Evolutionary conservation across 2,888 invertebrate species (phyloP), one percentile per base, ranked within the genome.

Genomic region (Barypeithes pellucidus): DNA sequence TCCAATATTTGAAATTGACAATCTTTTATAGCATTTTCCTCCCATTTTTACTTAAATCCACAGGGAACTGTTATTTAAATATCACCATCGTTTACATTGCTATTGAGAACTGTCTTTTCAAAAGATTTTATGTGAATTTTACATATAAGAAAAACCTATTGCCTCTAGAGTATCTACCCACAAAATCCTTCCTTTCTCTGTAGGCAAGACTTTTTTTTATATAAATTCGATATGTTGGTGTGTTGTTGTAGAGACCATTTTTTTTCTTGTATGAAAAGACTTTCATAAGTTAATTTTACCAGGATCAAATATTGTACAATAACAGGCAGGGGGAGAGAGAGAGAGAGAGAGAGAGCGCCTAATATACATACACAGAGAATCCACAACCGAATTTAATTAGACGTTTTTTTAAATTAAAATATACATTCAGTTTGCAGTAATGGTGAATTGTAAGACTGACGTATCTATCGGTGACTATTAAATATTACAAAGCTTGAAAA

Each of bases 21-120:
- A 50, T n/a, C 24, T 22, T 50, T 50, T 50, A 50, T 24, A 12
- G 22, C 20, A 50, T 50, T 50, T 50, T 50, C 50, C 24, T 8
- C 50, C 22, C 50, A 50, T 50, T 24, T 50, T 50, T 50, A 11
- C 24, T 20, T 20, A 24, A 50, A 50, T 50, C 50, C 50, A 24
- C 4, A 50, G 50, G 50, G 50, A 50, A 50, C 50, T 50, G 50
- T 50, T 50, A 50, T 50, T 50, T 24, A 50, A 50, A 50, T 50
- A 50, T 50, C 50, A 50, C 50, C 50, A 50, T 50, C 50, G 24
- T 50, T 50, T 50, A 50, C 50, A 50, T 50, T 50, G 50, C 50
- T n/a, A 24, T 50, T n/a, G 22, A 50, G 50, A 50, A 24, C 24
- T 20, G 22, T 22, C 22, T 50, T 50, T 24, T 50, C 50, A 24